Evolutionary conservation across 1,140 invertebrate species (phyloP).

Genomic region (Dendrolimus kikuchii): DNA sequence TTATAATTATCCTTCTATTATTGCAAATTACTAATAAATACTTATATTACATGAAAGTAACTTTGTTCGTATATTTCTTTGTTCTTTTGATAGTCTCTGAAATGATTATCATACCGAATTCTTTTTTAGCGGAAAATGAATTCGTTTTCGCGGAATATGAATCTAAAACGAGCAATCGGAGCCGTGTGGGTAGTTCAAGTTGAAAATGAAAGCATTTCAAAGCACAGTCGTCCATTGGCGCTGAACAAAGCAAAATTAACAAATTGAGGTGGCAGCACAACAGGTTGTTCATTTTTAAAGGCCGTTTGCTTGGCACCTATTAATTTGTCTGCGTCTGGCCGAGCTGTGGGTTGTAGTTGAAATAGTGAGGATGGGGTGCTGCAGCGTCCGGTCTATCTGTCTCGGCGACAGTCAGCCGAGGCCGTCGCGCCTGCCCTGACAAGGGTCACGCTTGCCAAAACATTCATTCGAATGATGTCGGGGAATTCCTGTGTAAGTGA

Average conservation of each 20-base stretch:
- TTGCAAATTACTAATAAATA: no score
- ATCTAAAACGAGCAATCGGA: no score
- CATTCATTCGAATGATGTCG: slow-evolving; percentile 29
- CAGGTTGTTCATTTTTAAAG: slow-evolving; percentile 47
- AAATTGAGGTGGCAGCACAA: slow-evolving; percentile 16
- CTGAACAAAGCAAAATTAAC: not conserved
- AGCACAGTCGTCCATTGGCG: no score
- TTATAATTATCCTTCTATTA: no score
- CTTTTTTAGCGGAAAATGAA: no score
- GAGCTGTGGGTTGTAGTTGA: slow-evolving; percentile 15
- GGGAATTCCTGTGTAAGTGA: slow-evolving; percentile 23
- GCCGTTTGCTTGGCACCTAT: slow-evolving; percentile 29
- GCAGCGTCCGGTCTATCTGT: not conserved
- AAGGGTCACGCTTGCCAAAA: slow-evolving; percentile 37
- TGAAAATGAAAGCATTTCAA: no score
- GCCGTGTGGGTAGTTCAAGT: no score
- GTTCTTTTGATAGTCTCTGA: no score
- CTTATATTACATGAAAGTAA: no score
- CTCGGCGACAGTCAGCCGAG: slow-evolving; percentile 1
- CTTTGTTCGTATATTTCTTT: no score
- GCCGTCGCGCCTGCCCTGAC: slow-evolving; percentile 18
- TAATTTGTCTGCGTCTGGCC: slow-evolving; percentile 31
- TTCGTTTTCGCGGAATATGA: no score
- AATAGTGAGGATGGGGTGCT: slow-evolving; percentile 12
- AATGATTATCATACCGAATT: no score